phyloP scores from a whole-genome alignment of 2,797 vertebrate species.

The Xyrichtys novacula region DNA sequence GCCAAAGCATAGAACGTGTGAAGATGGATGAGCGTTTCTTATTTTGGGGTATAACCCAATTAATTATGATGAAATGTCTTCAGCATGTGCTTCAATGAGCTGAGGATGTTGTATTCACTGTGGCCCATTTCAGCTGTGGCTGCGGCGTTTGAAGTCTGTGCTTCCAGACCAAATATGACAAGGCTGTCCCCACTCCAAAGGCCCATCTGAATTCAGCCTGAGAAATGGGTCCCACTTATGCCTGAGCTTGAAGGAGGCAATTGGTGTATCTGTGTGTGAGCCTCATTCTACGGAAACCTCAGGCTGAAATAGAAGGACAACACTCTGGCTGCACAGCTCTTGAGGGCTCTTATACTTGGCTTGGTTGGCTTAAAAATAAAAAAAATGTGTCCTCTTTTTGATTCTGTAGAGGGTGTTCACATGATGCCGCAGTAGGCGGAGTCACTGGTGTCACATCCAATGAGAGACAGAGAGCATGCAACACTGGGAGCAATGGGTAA shows the following conservation, averaged over 20 bases:
- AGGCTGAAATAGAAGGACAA: slow-evolving; percentile 8
- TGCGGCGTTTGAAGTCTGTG: slow-evolving; percentile 50
- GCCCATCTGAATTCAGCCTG: slow-evolving; percentile 31
- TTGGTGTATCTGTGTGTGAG: slow-evolving; percentile 6
- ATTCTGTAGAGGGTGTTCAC: not conserved
- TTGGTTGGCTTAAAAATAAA: not conserved
- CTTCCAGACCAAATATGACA: slow-evolving; percentile 61
- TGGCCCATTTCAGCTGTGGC: slow-evolving; percentile 43
- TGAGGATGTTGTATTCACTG: slow-evolving; percentile 29
- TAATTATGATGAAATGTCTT: slow-evolving; percentile 53
- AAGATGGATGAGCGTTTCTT: slow-evolving; percentile 34
- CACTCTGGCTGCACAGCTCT: not conserved
- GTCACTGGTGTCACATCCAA: not conserved
- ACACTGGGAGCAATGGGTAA: too few species aligned
- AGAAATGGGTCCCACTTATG: slow-evolving; percentile 19
- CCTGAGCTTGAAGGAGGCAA: slow-evolving; percentile 33
- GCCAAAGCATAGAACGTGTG: slow-evolving; percentile 8
- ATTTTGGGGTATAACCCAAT: slow-evolving; percentile 53
- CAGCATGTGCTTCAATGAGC: slow-evolving; percentile 24
- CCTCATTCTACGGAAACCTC: slow-evolving; percentile 9
- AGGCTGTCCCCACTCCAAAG: slow-evolving; percentile 45
- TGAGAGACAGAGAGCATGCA: too few species aligned
- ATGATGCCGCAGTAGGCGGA: too few species aligned
- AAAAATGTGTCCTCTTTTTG: not conserved
- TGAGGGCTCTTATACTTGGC: not conserved